Evolutionary conservation across 2,888 invertebrate genomes (phyloP).

Genomic region (Drosophila multiciliata): DNA sequence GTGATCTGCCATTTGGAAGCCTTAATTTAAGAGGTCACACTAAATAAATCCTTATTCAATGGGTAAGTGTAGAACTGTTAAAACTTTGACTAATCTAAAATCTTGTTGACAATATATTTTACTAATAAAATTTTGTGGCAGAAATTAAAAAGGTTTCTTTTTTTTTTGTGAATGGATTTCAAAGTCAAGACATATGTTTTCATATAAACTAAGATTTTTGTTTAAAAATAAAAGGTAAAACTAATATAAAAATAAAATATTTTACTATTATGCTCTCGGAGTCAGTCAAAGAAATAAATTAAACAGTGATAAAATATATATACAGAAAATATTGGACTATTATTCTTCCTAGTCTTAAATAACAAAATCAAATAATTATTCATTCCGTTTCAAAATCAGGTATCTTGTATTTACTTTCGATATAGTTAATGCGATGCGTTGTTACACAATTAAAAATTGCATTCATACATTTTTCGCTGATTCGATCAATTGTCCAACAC

Average conservation of each 20-base stretch:
- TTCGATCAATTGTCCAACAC: slow-evolving; percentile 12
- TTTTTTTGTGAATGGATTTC: not conserved
- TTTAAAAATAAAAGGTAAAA: not conserved
- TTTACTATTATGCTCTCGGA: not conserved
- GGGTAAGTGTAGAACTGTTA: not conserved
- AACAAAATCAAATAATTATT: not conserved
- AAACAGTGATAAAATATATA: not conserved
- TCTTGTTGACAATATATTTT: not conserved
- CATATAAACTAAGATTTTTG: not conserved
- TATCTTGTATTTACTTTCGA: not conserved
- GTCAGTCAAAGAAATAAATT: not conserved
- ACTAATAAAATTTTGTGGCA: not conserved
- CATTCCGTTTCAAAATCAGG: not conserved
- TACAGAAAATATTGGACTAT: not conserved
- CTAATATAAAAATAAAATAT: not conserved
- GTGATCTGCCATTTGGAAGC: slow-evolving; percentile 31
- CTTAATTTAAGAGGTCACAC: not conserved
- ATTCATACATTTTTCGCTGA: not conserved
- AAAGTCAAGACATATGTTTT: slow-evolving; percentile 1
- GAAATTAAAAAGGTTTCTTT: not conserved
- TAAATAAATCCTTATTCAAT: not conserved
- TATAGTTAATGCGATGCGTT: not conserved
- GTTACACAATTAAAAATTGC: not conserved
- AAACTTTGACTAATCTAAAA: not conserved
- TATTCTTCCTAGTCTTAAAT: not conserved